Base-by-base conservation (phyloP, 2,113 vertebrate genomes). In the Tinamus guttatus region DNA sequence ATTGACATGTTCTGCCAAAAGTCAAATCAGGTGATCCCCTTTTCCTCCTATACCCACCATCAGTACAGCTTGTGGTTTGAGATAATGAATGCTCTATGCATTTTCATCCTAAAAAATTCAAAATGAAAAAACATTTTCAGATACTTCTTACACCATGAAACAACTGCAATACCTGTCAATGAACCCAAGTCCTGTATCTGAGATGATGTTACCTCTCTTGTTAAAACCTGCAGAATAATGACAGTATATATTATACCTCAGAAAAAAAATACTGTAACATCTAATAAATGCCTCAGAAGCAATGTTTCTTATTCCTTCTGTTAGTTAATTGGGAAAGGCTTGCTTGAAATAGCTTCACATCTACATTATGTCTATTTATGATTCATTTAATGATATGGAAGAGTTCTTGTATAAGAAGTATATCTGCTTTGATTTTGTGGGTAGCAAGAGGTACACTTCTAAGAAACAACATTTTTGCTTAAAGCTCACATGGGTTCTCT, bases 1-100 rank as follows among this genome's bases (percentile, higher is more conserved):
- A 91, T 68, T 89, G 65, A 25, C 64, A 85, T 69, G 21, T 67
- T 85, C 71, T 92, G 19, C 19, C 67, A 70, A 81, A 92, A 94
- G 47, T 28, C 47, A 58, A n/a, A 75, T 54, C 19, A 45, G n/a
- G n/a, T n/a, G n/a, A n/a, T n/a, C 27, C 22, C 13, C 40, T 77
- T 75, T 92, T 14, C 13, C 25, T 89, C 34, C 16, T 27, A 85
- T 65, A 56, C 25, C 10, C 9, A 41, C 34, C 7, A 80, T 75
- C 22, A 67, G 30, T 56, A 49, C 12, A 74, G 10, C 12, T 38
- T 89, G 43, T 76, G 28, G n/a, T 79, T 36, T 51, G 52, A 71
- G 6, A 24, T 73, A 90, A 88, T 45, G 43, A 84, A 71, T 36
- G 15, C 4, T 68, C 7, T 58, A 24, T 49, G 9, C 25, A 40